Base-by-base conservation (phyloP, 2,113 vertebrate genomes). In the Sclerurus mexicanus region DNA sequence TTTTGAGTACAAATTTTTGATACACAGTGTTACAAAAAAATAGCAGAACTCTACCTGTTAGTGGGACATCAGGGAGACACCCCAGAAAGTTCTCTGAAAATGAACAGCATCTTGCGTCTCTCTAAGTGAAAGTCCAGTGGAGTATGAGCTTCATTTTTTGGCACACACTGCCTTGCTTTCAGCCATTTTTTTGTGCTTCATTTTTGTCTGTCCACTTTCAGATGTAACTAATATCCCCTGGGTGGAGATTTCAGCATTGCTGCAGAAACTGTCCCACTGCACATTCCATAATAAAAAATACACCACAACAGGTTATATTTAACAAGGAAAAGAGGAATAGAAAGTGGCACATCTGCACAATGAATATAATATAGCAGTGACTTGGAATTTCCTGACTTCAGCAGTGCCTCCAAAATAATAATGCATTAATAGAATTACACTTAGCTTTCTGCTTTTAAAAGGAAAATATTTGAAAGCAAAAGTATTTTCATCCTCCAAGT, bases 321-420 rank as follows among this genome's bases (percentile, higher is more conserved):
- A 96, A 94, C 94, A 76, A 76, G 91, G 66, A 82, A 91, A 95
- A 95, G 94, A 91, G 77, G 89, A 95, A 79, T 40, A 92, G 83
- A 94, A 93, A 95, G 58, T 46, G 79, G 93, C 87, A 97, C 94
- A 87, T 93, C 95, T 97, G 96, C 87, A 87, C 93, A 96, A 91
- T 58, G 79, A 89, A 92, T 95, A 96, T 81, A 93, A 89, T 68
- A 94, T 92, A 95, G 23, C 76, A 89, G 33, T 94, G 93, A 84
- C 92, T 95, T 94, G 95, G 96, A 96, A 96, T 96, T 94, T 97
- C 96, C 96, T 96, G 96, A 94, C 95, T 96, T 85, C 60, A 89
- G 86, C 80, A 40, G 49, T 68, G 60, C 60, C 82, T 96, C 83
- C 93, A 90, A 95, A 93, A 90, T 95, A 90, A 93, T 92, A 92